Conservation (phyloP, 1,140 invertebrate species). For the Drosophila repletoides region DNA sequence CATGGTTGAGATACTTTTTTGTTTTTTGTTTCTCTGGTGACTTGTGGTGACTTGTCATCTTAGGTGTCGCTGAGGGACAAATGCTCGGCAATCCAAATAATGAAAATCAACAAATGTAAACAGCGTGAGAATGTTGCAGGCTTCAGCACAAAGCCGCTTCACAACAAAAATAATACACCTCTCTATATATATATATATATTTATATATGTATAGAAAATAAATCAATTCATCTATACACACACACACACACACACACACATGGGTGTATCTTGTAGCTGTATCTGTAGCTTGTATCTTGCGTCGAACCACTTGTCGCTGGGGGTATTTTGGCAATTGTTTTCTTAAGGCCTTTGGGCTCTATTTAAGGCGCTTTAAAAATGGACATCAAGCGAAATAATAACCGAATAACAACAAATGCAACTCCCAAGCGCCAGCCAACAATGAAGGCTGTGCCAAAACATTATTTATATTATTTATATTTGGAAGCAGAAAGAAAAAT, state of each 20-base stretch:
- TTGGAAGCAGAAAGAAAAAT: too few species aligned
- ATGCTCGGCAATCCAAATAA: conserved; percentile 43
- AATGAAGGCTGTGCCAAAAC: conserved; percentile 36
- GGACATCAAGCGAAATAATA: conserved; percentile 24
- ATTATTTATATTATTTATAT: background rate
- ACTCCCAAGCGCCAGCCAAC: conserved; percentile 33
- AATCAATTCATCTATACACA: conserved; percentile 4
- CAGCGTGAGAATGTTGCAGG: conserved; percentile 73
- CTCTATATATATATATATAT: conserved; percentile 13
- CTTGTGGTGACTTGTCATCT: conserved; percentile 67
- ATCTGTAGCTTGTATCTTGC: background rate
- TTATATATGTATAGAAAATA: background rate
- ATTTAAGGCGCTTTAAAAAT: conserved; percentile 65
- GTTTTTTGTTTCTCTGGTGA: too few species aligned
- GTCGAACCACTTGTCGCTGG: conserved; percentile 60
- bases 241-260: conserved; percentile 1
- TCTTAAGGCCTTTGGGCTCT: conserved; percentile 63
- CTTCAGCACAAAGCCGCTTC: conserved; percentile 34
- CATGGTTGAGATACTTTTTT: conserved; percentile 10
- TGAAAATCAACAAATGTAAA: conserved; percentile 56
- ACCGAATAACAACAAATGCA: conserved; percentile 19
- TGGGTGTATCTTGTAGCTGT: conserved; percentile 11
- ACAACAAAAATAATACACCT: too few species aligned
- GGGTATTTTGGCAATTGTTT: conserved; percentile 69
- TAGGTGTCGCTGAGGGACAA: conserved; percentile 45